A percentile compares a stretch with the other conserved stretches of the same genome.
Conservation (phyloP, 23 tunicate genomes). For the Halocynthia aurantium region DNA sequence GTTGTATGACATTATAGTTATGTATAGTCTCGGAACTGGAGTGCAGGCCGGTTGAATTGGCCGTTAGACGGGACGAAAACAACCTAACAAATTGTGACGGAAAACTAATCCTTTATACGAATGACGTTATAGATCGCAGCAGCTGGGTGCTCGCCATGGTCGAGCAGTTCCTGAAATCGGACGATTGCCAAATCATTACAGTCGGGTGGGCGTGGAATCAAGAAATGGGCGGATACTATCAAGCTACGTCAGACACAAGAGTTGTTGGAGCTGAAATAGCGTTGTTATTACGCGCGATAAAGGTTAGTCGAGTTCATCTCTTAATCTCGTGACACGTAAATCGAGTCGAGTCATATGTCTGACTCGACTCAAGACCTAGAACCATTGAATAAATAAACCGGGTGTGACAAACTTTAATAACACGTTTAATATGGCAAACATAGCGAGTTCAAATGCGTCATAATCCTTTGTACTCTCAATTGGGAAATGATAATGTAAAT, state of each 20-base stretch:
- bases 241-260: not conserved
- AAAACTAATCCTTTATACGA: not conserved
- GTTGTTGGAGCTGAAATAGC: slow-evolving; percentile 18
- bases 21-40: no score
- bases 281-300: not conserved
- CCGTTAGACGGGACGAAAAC: no score
- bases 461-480: no score
- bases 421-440: no score
- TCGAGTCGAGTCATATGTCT: not conserved
- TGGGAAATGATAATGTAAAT: no score
- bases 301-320: not conserved
- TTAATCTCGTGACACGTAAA: not conserved
- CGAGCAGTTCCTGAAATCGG: slow-evolving; percentile 7
- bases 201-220: slow-evolving; percentile 4
- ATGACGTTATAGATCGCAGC: not conserved
- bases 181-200: slow-evolving; percentile 19
- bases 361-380: not conserved
- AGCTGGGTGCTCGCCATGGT: slow-evolving; percentile 16
- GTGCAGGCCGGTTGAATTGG: no score
- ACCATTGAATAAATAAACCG: no score
- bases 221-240: slow-evolving; percentile 3
- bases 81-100: not conserved
- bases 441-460: no score
- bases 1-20: not conserved
- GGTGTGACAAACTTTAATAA: no score